Evolutionary conservation across 2,797 vertebrate genomes (phyloP).

Genomic region (Coregonus suidteri): DNA sequence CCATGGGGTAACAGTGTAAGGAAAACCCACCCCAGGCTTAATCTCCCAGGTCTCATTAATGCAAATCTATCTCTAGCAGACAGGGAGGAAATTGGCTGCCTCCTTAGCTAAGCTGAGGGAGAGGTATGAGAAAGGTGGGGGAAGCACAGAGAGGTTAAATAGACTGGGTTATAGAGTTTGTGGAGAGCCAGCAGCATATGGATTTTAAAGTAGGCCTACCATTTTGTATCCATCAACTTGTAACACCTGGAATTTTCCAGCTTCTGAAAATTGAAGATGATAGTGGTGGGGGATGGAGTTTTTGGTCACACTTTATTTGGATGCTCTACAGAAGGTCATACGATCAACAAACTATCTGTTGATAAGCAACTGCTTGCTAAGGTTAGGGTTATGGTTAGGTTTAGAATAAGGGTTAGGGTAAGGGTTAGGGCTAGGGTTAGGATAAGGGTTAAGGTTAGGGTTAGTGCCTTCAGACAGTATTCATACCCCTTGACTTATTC

Average conservation of each 20-base stretch:
- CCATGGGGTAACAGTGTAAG: constrained; percentile 56
- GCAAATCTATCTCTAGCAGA: constrained; percentile 68
- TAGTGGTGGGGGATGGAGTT: not conserved
- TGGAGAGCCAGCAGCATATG: not conserved
- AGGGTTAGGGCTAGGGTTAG: no score
- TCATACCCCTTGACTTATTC: no score
- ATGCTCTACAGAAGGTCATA: constrained; percentile 16
- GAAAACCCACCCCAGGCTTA: constrained; percentile 57
- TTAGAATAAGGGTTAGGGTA: no score
- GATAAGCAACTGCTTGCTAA: no score
- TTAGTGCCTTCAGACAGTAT: no score
- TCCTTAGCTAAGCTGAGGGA: constrained; percentile 41
- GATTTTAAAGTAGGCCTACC: constrained; percentile 47
- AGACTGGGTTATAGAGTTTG: constrained; percentile 18
- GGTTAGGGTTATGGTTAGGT: no score
- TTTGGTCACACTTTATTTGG: not conserved
- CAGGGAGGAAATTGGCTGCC: constrained; percentile 58
- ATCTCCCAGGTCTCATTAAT: constrained; percentile 71
- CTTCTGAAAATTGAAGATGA: constrained; percentile 24
- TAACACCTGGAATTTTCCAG: constrained; percentile 19
- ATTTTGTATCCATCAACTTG: constrained; percentile 41
- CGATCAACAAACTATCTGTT: no score
- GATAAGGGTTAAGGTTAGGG: no score
- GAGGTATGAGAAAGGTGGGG: constrained; percentile 48
- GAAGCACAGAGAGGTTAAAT: constrained; percentile 49